These are phyloP conservation scores for Stylophora pistillata DNA, from an alignment of 64 coral and sea anemone genomes.

Conservation along the genomic window DNA sequence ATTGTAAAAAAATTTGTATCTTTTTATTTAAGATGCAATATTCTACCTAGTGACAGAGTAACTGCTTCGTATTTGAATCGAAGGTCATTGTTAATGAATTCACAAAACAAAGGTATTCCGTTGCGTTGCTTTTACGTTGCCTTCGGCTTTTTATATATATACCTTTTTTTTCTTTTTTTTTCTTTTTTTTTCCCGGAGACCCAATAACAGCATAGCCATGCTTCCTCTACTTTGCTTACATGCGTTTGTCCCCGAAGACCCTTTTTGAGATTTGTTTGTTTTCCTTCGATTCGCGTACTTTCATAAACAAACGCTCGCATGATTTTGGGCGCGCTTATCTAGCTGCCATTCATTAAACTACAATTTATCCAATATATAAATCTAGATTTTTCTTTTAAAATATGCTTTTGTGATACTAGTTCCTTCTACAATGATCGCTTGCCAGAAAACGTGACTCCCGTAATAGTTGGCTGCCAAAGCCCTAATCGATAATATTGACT, in stretches of 20 bases:
- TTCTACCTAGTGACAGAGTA: neutral
- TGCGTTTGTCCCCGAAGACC: neutral
- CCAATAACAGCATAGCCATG: too few relatives aligned
- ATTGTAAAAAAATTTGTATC: neutral
- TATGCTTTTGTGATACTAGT: neutral
- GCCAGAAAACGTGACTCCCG: neutral
- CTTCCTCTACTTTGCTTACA: neutral
- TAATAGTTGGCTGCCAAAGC: neutral
- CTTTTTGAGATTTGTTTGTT: slow-evolving; percentile 5
- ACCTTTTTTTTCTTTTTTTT: neutral
- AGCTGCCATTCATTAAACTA: neutral
- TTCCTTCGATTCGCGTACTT: neutral
- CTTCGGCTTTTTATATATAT: neutral
- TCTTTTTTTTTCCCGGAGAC: neutral
- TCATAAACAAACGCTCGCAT: slow-evolving; percentile 23
- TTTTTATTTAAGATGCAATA: neutral
- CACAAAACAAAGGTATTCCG: neutral
- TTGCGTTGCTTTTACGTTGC: neutral
- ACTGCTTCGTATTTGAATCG: neutral
- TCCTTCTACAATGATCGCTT: neutral
- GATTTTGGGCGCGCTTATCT: neutral
- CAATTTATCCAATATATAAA: neutral
- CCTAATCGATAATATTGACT: neutral
- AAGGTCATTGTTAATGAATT: slow-evolving; percentile 39
- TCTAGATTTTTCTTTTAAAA: neutral